Conservation (phyloP, 2,113 vertebrate species). For the Casuarius casuarius region DNA sequence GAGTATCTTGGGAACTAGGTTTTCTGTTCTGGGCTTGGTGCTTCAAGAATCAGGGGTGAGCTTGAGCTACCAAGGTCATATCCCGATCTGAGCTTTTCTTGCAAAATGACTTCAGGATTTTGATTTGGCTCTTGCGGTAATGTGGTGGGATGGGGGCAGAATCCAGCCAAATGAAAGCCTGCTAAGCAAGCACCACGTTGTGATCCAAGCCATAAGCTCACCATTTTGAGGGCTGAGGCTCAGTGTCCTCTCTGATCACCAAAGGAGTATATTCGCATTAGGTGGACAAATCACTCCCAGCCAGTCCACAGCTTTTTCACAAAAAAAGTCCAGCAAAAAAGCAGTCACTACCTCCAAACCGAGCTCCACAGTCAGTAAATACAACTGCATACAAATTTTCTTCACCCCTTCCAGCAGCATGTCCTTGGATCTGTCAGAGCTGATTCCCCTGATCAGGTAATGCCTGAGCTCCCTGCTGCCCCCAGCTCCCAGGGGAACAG, state of each 20-base stretch:
- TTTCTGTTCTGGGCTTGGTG: neutral
- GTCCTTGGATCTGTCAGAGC: neutral
- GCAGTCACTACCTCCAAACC: neutral
- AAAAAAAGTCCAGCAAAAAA: neutral
- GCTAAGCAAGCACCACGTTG: neutral
- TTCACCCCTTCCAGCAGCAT: neutral
- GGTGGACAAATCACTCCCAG: neutral
- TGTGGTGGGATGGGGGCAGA: neutral
- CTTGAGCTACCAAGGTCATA: neutral
- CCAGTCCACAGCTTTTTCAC: neutral
- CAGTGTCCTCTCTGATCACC: neutral
- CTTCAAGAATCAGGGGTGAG: neutral
- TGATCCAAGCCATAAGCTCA: neutral
- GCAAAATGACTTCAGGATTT: neutral
- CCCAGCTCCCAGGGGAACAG: neutral
- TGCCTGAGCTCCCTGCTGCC: neutral
- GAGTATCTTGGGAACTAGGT: neutral
- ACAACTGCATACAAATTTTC: neutral
- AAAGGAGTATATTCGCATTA: neutral
- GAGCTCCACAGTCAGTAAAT: neutral
- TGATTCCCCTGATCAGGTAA: neutral
- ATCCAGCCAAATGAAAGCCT: neutral
- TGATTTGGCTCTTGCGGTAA: neutral
- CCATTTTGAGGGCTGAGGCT: neutral
- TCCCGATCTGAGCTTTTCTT: neutral